These are phyloP conservation scores for Zaprionus vittiger DNA, from an alignment of 1,140 invertebrate genomes.

Conservation along the genomic window DNA sequence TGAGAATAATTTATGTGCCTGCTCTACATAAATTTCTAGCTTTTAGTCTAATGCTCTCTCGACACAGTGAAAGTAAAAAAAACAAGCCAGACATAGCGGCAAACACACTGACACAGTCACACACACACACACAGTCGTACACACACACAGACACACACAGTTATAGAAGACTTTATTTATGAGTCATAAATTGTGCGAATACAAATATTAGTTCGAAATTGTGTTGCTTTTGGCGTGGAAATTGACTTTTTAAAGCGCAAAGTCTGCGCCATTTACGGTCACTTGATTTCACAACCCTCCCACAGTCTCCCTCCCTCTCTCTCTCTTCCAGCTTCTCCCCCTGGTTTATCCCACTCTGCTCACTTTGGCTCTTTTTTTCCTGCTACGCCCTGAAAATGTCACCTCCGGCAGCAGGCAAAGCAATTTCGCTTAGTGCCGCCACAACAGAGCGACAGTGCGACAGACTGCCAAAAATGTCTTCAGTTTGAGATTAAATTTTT, in stretches of 20 bases:
- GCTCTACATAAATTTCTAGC: constrained; percentile 41
- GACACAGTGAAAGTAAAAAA: constrained; percentile 23
- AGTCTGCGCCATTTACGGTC: constrained; percentile 31
- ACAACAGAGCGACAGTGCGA: not conserved
- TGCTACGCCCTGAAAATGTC: constrained; percentile 52
- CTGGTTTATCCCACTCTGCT: not conserved
- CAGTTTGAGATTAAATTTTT: constrained; percentile 80
- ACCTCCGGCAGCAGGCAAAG: constrained; percentile 65
- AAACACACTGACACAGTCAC: not conserved
- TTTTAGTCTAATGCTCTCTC: constrained; percentile 15
- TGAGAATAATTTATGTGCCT: constrained; percentile 43
- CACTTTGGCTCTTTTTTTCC: not conserved
- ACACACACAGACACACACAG: constrained; percentile 2
- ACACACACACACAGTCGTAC: constrained; percentile 1
- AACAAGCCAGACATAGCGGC: constrained; percentile 15
- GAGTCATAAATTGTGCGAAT: constrained; percentile 48
- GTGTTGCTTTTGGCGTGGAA: constrained; percentile 32
- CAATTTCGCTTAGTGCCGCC: constrained; percentile 64
- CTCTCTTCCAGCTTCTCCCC: not conserved
- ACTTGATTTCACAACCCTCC: constrained; percentile 30
- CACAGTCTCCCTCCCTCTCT: not conserved
- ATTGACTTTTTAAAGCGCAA: constrained; percentile 31
- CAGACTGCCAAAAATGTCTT: constrained; percentile 65
- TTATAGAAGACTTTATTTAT: constrained; percentile 48
- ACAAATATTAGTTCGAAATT: constrained; percentile 50